phyloP scores from a whole-genome alignment of 2,888 invertebrate genomes.

The Drosophila testacea region DNA sequence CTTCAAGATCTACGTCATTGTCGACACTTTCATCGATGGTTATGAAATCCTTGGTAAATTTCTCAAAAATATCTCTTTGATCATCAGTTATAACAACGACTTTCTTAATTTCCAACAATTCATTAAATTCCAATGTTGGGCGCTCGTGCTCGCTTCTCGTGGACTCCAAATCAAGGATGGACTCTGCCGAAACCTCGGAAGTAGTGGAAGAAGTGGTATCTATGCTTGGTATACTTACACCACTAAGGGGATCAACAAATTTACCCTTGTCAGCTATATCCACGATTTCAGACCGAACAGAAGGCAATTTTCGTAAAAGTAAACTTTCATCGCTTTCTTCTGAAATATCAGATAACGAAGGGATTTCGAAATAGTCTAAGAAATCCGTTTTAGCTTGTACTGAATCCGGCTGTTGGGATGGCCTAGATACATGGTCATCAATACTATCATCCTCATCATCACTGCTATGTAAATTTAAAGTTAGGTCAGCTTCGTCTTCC shows the following conservation, averaged over 20 bases:
- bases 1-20: not conserved
- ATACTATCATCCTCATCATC: not conserved
- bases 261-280: constrained; percentile 19
- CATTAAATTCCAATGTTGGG: not conserved
- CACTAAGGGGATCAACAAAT: constrained; percentile 57
- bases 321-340: constrained; percentile 25
- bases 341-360: constrained; percentile 16
- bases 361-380: not conserved
- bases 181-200: not conserved
- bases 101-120: not conserved
- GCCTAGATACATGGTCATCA: not conserved
- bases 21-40: not conserved
- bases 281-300: not conserved
- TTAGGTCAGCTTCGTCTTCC: not conserved
- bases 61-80: not conserved
- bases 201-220: not conserved
- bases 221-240: not conserved
- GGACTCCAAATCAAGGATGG: not conserved
- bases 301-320: not conserved
- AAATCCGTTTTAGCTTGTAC: constrained; percentile 6
- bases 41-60: constrained; percentile 12
- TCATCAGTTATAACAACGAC: not conserved
- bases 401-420: not conserved
- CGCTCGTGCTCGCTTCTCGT: not conserved
- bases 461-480: not conserved